Percentiles rank a stretch among this genome's conserved stretches.
Conservation (phyloP, 1,140 invertebrate genomes). For the Grapholita molesta region DNA sequence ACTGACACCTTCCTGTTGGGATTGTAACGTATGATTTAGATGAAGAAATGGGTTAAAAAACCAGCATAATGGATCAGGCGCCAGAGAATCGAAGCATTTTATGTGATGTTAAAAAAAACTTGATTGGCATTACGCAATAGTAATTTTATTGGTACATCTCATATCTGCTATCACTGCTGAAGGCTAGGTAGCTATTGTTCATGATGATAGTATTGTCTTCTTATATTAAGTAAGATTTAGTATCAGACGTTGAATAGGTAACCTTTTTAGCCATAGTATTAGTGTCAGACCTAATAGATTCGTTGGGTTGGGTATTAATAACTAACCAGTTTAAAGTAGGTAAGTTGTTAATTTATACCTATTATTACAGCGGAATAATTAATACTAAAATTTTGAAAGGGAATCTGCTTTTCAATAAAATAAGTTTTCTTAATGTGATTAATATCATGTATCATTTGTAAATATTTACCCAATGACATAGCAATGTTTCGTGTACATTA, state of each 20-base stretch:
- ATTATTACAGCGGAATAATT: background rate
- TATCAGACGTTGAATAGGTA: background rate
- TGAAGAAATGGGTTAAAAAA: slow-evolving; percentile 5
- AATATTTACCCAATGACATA: background rate
- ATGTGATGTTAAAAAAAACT: background rate
- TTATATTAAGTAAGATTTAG: slow-evolving; percentile 1
- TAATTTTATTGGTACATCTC: background rate
- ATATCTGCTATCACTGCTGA: background rate
- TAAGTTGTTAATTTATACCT: background rate
- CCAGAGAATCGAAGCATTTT: slow-evolving; percentile 14
- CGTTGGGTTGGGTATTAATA: background rate
- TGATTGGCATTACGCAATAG: background rate
- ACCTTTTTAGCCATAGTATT: background rate
- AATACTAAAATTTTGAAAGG: background rate
- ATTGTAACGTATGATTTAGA: slow-evolving; percentile 32
- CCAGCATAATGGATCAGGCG: background rate
- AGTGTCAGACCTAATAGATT: slow-evolving; percentile 1
- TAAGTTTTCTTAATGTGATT: too few species aligned
- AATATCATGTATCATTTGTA: background rate
- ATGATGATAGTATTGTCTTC: background rate
- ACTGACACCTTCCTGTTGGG: slow-evolving; percentile 65
- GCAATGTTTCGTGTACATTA: background rate
- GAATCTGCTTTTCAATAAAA: background rate
- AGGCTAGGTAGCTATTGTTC: slow-evolving; percentile 2
- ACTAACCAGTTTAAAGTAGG: background rate